Evolutionary conservation across 2,113 vertebrate species (phyloP), one percentile per base, ranked within the genome.

Genomic region (Planiliza haematocheilus): DNA sequence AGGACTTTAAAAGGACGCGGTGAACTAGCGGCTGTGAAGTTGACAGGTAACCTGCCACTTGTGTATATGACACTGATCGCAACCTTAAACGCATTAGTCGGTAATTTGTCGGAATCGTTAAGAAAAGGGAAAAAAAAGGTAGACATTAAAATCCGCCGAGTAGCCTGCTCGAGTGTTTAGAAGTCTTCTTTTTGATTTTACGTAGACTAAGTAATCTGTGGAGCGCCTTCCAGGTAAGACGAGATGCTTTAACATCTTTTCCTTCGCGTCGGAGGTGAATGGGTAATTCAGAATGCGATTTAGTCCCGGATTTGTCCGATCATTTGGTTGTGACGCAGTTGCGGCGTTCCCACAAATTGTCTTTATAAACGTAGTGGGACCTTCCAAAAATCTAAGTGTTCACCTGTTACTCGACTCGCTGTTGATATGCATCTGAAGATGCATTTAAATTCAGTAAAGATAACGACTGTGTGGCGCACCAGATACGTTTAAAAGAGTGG

Each of bases 1-100:
- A 12, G 70, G 18, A 46, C 82, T 89, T 93, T 90, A 93, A 91
- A 91, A 87, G 86, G 74, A 82, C 69, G 82, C 76, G 59, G 73
- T 50, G 77, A 56, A 73, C 41, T 1, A 20, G 20, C 17, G 3
- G n/a, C 21, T 10, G 61, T 53, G 51, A 70, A 43, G 17, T 13
- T 56, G 37, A 76, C 84, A 86, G 83, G 83, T 86, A 77, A 79
- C 70, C 13, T 7, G 13, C 0, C 57, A 14, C 5, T n/a, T 18
- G 11, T 10, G 7, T 2, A 2, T n/a, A 9, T 56, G 3, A 30
- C 3, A 4, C 1, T 10, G 42, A 45, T 52, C 8, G 41, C 34
- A 12, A 4, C 46, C 39, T 30, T 3, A 24, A 30, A 39, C 11
- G 17, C 37, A 0, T 2, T 6, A 10, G 1, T 18, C 21, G 67